A percentile compares a stretch with the other conserved stretches of the same genome.
phyloP scores from a whole-genome alignment of 2,888 invertebrate genomes.

The Tetramorium bicarinatum region DNA sequence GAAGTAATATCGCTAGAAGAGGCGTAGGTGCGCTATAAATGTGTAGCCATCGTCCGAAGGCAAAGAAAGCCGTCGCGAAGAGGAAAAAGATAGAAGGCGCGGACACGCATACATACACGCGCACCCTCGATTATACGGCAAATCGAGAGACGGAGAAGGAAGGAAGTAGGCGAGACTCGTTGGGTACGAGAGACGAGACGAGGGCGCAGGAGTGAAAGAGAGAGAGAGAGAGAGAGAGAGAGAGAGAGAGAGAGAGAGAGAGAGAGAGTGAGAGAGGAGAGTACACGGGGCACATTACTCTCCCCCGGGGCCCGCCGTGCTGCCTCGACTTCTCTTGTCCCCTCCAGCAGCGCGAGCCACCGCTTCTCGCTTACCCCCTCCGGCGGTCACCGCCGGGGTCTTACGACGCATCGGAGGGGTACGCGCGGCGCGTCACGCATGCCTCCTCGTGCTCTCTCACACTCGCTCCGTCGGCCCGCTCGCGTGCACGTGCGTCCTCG shows the following conservation, averaged over 20 bases:
- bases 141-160: conserved; percentile 10
- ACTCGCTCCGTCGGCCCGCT: conserved; percentile 76
- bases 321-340: conserved; percentile 64
- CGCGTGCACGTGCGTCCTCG: conserved; percentile 65
- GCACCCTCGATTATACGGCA: conserved; percentile 16
- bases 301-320: conserved; percentile 62
- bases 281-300: conserved; percentile 56
- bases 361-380: conserved; percentile 62
- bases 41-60: conserved; percentile 23
- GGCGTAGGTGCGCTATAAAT: conserved; percentile 48
- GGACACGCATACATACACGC: background rate
- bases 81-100: background rate
- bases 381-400: conserved; percentile 75
- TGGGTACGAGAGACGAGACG: background rate
- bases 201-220: background rate
- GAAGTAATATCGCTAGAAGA: conserved; percentile 27
- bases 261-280: background rate
- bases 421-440: conserved; percentile 72
- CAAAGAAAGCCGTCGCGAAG: conserved; percentile 7
- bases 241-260: background rate
- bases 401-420: conserved; percentile 64
- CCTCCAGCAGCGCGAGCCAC: conserved; percentile 46
- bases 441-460: conserved; percentile 75
- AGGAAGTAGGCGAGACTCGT: conserved; percentile 44
- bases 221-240: too few relatives aligned